Evolutionary conservation across 2,888 invertebrate genomes (phyloP).

Genomic region (Ochropacha duplaris): DNA sequence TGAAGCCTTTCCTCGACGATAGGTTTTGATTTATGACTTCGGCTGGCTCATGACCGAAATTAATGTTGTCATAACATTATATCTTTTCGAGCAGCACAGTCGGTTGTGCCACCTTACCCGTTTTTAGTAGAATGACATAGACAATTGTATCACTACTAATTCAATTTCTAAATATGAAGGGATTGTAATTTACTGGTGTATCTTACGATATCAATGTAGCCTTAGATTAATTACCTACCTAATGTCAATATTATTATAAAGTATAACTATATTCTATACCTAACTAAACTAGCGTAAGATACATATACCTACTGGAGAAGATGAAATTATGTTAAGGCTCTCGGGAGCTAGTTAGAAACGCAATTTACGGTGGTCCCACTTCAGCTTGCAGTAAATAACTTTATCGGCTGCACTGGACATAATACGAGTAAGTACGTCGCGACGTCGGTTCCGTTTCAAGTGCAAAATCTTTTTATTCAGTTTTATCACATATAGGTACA

Average conservation of each 20-base stretch:
- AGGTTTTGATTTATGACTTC: conserved; percentile 47
- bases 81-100: background rate
- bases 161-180: too few species aligned
- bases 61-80: conserved; percentile 39
- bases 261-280: background rate
- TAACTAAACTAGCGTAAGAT: background rate
- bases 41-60: conserved; percentile 44
- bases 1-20: conserved; percentile 31
- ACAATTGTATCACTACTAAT: too few species aligned
- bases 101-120: background rate
- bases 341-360: conserved; percentile 62
- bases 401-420: conserved; percentile 55
- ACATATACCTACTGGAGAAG: conserved; percentile 31
- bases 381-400: conserved; percentile 67
- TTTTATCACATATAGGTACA: background rate
- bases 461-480: background rate
- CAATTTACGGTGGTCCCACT: conserved; percentile 66
- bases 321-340: conserved; percentile 53
- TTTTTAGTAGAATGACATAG: conserved; percentile 18
- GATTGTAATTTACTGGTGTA: too few species aligned
- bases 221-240: too few species aligned
- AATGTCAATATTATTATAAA: background rate
- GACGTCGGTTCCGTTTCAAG: conserved; percentile 13
- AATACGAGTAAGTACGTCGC: too few species aligned
- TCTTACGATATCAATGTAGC: too few species aligned